Evolutionary conservation across 1,140 invertebrate species (phyloP).

Genomic region (Sitodiplosis mosellana): DNA sequence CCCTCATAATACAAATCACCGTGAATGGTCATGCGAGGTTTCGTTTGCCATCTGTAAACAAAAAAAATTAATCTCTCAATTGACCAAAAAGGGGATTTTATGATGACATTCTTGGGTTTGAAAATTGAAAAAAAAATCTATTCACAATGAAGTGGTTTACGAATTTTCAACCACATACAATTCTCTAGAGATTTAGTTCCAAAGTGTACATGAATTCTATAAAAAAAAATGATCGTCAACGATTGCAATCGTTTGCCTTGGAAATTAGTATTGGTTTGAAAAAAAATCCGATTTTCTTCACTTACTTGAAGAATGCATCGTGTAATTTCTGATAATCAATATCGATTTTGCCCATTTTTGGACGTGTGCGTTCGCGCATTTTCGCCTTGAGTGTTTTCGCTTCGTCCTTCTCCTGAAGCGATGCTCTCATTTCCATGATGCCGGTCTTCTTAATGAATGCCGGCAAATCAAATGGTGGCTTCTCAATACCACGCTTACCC

Average conservation of each 20-base stretch:
- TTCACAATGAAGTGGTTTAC: too few species aligned
- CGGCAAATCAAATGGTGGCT: conserved; percentile 94
- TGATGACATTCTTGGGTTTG: conserved; percentile 1
- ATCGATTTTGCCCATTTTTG: conserved; percentile 98
- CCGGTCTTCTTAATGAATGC: conserved; percentile 98
- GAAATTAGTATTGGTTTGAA: not conserved
- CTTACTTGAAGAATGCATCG: conserved; percentile 93
- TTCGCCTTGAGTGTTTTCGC: conserved; percentile 93
- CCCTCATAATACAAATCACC: conserved; percentile 99
- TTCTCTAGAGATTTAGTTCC: too few species aligned
- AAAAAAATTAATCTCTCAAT: conserved; percentile 1
- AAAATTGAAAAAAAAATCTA: not conserved
- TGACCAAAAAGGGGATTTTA: too few species aligned
- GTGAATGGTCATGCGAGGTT: conserved; percentile 96
- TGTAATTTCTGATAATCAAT: conserved; percentile 99
- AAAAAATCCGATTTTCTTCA: conserved; percentile 4
- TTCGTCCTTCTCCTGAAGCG: conserved; percentile 96
- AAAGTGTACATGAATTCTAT: too few species aligned
- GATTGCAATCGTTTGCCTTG: not conserved
- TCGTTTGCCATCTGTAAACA: conserved; percentile 78
- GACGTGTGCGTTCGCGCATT: conserved; percentile 91
- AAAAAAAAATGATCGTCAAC: too few species aligned
- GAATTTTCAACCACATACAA: too few species aligned
- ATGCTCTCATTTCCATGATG: conserved; percentile 98
- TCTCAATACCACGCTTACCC: conserved; percentile 97